Evolutionary conservation across 2,113 vertebrate genomes (phyloP).

Genomic region (Triplophysa tibetana): DNA sequence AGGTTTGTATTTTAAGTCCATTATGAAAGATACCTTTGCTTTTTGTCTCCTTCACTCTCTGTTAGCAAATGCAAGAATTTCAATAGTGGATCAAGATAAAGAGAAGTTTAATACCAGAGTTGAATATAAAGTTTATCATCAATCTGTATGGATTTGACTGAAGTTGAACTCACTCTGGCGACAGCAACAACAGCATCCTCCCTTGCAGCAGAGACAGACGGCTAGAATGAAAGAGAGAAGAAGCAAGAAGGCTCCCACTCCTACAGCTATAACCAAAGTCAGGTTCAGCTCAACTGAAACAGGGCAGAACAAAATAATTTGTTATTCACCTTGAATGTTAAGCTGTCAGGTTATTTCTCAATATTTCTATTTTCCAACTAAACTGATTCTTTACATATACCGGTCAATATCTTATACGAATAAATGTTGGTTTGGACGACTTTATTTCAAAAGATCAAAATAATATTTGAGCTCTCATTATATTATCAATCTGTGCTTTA

Average conservation of each 20-base stretch:
- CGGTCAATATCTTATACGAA: too few species aligned
- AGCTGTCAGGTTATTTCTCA: too few species aligned
- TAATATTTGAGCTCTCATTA: neutral
- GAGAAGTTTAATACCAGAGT: too few species aligned
- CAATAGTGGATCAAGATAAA: constrained; percentile 38
- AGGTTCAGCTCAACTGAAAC: constrained; percentile 85
- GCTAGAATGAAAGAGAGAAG: constrained; percentile 82
- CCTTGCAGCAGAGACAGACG: constrained; percentile 83
- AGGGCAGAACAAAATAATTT: neutral
- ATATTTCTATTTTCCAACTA: too few species aligned
- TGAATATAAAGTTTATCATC: too few species aligned
- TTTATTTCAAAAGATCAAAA: neutral
- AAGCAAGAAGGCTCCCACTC: constrained; percentile 73
- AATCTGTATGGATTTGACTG: neutral
- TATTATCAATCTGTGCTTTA: neutral
- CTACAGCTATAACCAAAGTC: constrained; percentile 77
- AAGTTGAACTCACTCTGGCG: constrained; percentile 74
- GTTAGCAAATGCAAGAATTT: neutral
- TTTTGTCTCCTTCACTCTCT: constrained; percentile 56
- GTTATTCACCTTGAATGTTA: too few species aligned
- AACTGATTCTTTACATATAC: too few species aligned
- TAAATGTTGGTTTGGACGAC: neutral
- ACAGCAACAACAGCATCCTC: constrained; percentile 77
- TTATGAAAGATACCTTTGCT: constrained; percentile 45
- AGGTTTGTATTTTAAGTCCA: neutral